Evolutionary conservation across 2,888 invertebrate species (phyloP).

Genomic region (Cacoxenus indagator): DNA sequence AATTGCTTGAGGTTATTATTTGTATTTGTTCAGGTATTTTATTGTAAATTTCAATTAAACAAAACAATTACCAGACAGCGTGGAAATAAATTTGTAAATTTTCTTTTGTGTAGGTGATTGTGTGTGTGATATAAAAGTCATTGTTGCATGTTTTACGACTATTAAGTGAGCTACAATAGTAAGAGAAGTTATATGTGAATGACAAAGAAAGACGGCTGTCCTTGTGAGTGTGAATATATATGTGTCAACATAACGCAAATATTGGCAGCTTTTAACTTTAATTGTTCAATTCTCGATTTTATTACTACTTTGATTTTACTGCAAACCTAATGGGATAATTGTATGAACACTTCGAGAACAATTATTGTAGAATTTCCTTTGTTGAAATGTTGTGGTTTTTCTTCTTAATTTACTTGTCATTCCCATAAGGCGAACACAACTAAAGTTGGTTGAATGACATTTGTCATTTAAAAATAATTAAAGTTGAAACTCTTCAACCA

Average conservation of each 20-base stretch:
- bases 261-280: not conserved
- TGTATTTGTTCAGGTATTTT: not conserved
- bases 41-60: slow-evolving; percentile 34
- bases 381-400: too few species aligned
- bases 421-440: too few species aligned
- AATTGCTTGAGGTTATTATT: slow-evolving; percentile 9
- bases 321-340: not conserved
- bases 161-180: not conserved
- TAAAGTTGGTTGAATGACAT: too few species aligned
- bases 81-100: not conserved
- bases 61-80: slow-evolving; percentile 14
- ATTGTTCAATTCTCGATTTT: not conserved
- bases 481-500: too few species aligned
- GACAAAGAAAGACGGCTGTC: too few species aligned
- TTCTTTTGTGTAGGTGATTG: not conserved
- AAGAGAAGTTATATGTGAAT: too few species aligned
- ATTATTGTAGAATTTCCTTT: not conserved
- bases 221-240: not conserved
- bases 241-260: not conserved
- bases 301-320: not conserved
- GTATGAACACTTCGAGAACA: not conserved
- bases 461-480: too few species aligned
- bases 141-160: not conserved
- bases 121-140: not conserved
- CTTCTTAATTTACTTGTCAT: too few species aligned